Evolutionary conservation across 1,140 invertebrate species (phyloP).

Genomic region (Scylla paramamosain): DNA sequence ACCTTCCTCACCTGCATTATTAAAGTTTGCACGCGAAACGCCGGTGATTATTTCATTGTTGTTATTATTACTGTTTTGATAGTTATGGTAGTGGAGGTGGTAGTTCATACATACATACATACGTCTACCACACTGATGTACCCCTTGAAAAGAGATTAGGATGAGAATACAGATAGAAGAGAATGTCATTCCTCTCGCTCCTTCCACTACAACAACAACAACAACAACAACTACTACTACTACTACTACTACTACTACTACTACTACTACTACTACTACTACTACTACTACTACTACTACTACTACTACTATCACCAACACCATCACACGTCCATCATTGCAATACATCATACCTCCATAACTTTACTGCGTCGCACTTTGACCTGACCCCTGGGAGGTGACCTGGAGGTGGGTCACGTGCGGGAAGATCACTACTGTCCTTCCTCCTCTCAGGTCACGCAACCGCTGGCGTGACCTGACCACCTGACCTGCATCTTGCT

Average conservation of each 20-base stretch:
- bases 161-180: too few relatives aligned
- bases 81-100: too few relatives aligned
- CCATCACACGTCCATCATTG: neutral
- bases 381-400: neutral
- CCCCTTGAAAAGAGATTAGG: too few relatives aligned
- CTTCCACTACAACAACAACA: too few relatives aligned
- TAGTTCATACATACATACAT: too few relatives aligned
- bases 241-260: slow-evolving; percentile 23
- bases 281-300: slow-evolving; percentile 11
- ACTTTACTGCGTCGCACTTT: neutral
- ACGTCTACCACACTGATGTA: too few relatives aligned
- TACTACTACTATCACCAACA: neutral
- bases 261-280: neutral
- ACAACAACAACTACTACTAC: neutral
- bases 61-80: too few relatives aligned
- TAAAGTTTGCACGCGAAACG: too few relatives aligned
- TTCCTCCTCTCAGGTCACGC: neutral
- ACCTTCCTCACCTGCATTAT: too few relatives aligned
- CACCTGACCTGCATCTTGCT: neutral
- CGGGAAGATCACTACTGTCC: neutral
- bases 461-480: neutral
- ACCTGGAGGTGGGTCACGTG: neutral
- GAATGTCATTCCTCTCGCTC: too few relatives aligned
- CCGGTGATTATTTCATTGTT: too few relatives aligned
- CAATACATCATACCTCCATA: neutral